Conservation (phyloP, 1,140 invertebrate species). For the Campoletis sonorensis region DNA sequence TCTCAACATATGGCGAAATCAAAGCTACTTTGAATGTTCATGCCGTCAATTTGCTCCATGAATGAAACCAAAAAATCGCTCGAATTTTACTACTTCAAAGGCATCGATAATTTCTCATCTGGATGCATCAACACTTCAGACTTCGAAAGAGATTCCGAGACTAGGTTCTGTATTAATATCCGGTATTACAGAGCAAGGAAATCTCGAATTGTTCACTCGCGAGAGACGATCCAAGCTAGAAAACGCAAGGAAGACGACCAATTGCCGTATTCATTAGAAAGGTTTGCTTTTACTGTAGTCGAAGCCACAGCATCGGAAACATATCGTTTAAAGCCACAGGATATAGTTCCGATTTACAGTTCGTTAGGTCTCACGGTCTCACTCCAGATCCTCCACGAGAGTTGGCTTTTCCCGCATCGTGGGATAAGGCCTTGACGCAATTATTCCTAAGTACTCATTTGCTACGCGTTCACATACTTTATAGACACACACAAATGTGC, state of each 20-base stretch:
- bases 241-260: slow-evolving; percentile 35
- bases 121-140: too few relatives aligned
- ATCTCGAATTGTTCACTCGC: slow-evolving; percentile 1
- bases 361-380: slow-evolving; percentile 62
- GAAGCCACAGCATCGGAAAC: not conserved
- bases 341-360: slow-evolving; percentile 53
- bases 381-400: slow-evolving; percentile 63
- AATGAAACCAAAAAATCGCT: too few relatives aligned
- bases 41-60: too few relatives aligned
- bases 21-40: too few relatives aligned
- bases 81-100: too few relatives aligned
- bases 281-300: slow-evolving; percentile 29
- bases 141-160: too few relatives aligned
- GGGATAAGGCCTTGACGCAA: slow-evolving; percentile 25
- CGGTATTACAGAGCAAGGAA: not conserved
- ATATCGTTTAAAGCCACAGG: not conserved
- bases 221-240: slow-evolving; percentile 49
- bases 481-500: not conserved
- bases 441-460: slow-evolving; percentile 28
- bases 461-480: not conserved
- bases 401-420: slow-evolving; percentile 49
- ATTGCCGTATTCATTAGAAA: slow-evolving; percentile 56
- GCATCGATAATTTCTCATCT: too few relatives aligned
- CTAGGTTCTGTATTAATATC: too few relatives aligned
- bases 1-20: not conserved